A percentile compares a stretch with the other conserved stretches of the same genome.
These are phyloP conservation scores for Lethrus apterus DNA, from an alignment of 1,140 invertebrate genomes.

Conservation along the genomic window DNA sequence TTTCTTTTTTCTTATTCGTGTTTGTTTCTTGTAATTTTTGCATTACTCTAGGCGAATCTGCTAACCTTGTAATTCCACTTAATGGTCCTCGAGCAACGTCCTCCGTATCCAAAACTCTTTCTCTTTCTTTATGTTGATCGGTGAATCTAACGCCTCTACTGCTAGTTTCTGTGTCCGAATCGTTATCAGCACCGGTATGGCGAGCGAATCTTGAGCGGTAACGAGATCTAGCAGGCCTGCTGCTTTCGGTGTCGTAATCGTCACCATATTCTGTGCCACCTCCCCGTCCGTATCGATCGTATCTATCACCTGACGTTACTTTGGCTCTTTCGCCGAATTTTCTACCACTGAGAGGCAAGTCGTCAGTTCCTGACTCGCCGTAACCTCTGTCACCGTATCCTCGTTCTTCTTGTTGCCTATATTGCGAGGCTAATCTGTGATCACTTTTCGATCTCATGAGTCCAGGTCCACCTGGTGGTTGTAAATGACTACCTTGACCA, in stretches of 20 bases:
- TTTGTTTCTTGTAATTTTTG: slow-evolving; percentile 77
- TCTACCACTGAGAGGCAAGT: slow-evolving; percentile 50
- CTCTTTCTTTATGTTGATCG: slow-evolving; percentile 59
- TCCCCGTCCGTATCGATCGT: slow-evolving; percentile 43
- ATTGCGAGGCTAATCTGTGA: slow-evolving; percentile 82
- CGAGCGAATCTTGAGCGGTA: slow-evolving; percentile 58
- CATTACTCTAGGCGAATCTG: slow-evolving; percentile 84
- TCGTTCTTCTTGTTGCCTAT: slow-evolving; percentile 74
- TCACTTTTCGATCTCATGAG: slow-evolving; percentile 91
- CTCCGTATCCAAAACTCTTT: slow-evolving; percentile 80
- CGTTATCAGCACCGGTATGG: slow-evolving; percentile 57
- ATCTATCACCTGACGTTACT: slow-evolving; percentile 38
- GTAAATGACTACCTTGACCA: slow-evolving; percentile 38
- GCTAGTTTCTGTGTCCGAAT: slow-evolving; percentile 59
- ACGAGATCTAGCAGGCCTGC: slow-evolving; percentile 47
- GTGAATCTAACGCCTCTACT: slow-evolving; percentile 50
- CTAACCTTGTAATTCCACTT: slow-evolving; percentile 80
- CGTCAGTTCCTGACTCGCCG: slow-evolving; percentile 32
- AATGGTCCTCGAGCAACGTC: slow-evolving; percentile 81
- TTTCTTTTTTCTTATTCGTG: slow-evolving; percentile 65
- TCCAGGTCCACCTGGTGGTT: slow-evolving; percentile 53
- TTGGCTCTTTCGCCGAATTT: slow-evolving; percentile 63
- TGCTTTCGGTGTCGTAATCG: slow-evolving; percentile 53
- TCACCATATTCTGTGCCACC: slow-evolving; percentile 50
- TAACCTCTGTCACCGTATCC: slow-evolving; percentile 40